Conservation (phyloP, 2,113 vertebrate species). For the Menidia beryllina region DNA sequence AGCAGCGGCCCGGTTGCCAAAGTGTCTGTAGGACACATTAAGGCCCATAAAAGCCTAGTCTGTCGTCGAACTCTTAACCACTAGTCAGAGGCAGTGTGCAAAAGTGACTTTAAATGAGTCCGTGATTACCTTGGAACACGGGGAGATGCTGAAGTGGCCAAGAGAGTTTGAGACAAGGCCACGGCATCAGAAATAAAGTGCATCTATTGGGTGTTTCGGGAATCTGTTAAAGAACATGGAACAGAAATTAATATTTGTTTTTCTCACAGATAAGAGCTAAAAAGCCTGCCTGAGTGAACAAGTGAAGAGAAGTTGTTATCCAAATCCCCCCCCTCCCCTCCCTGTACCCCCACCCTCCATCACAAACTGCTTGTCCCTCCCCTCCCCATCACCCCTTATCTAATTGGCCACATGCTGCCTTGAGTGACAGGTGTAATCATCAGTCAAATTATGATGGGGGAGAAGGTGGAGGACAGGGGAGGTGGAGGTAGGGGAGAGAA, state of each 20-base stretch:
- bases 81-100: slow-evolving; percentile 78
- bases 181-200: slow-evolving; percentile 37
- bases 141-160: slow-evolving; percentile 71
- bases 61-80: slow-evolving; percentile 74
- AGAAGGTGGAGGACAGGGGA: slow-evolving; percentile 41
- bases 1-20: slow-evolving; percentile 72
- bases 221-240: slow-evolving; percentile 63
- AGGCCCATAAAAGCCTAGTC: slow-evolving; percentile 79
- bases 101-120: slow-evolving; percentile 81
- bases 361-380: slow-evolving; percentile 45
- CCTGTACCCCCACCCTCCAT: slow-evolving; percentile 7
- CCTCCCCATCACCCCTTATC: slow-evolving; percentile 54
- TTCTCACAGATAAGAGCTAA: slow-evolving; percentile 44
- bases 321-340: slow-evolving; percentile 15
- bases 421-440: slow-evolving; percentile 87
- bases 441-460: slow-evolving; percentile 83
- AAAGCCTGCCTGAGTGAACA: slow-evolving; percentile 48
- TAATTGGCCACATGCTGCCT: slow-evolving; percentile 87
- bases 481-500: slow-evolving; percentile 54
- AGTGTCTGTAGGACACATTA: slow-evolving; percentile 79
- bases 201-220: slow-evolving; percentile 31
- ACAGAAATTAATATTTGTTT: slow-evolving; percentile 67
- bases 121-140: slow-evolving; percentile 77
- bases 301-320: slow-evolving; percentile 49
- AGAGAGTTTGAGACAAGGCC: slow-evolving; percentile 73